Conservation (phyloP, 2,113 vertebrate species). For the Rhinichthys klamathensis region DNA sequence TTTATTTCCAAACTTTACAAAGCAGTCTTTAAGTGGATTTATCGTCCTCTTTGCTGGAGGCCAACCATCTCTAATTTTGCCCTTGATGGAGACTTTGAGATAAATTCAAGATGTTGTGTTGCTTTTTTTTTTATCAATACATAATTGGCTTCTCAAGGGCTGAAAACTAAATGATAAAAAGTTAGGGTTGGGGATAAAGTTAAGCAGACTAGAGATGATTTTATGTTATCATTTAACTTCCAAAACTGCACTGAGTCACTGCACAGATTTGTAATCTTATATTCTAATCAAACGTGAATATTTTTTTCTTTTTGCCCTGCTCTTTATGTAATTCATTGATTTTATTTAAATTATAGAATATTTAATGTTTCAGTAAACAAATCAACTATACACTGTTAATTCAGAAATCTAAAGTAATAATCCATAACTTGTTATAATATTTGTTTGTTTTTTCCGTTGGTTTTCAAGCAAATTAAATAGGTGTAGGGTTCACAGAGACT, state of each 20-base stretch:
- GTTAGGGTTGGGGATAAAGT: background rate
- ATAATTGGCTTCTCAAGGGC: constrained; percentile 25
- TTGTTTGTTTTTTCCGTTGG: background rate
- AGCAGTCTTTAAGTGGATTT: background rate
- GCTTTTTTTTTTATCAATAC: background rate
- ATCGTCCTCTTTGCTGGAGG: constrained; percentile 2
- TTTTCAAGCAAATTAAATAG: background rate
- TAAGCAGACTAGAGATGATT: background rate
- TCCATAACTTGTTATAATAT: background rate
- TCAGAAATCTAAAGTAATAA: background rate
- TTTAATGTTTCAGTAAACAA: background rate
- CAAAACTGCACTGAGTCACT: background rate
- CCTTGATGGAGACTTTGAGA: constrained; percentile 14
- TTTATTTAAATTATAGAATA: background rate
- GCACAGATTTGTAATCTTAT: background rate
- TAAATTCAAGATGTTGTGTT: background rate
- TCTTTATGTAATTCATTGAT: background rate
- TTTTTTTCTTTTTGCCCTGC: background rate
- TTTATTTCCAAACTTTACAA: constrained; percentile 1
- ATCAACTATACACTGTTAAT: background rate
- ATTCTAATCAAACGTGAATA: background rate
- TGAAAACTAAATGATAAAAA: background rate
- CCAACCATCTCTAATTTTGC: constrained; percentile 34
- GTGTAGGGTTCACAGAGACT: background rate
- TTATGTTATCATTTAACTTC: background rate